Conservation (phyloP, 2,888 invertebrate genomes). For the Chelonus formosanus region DNA sequence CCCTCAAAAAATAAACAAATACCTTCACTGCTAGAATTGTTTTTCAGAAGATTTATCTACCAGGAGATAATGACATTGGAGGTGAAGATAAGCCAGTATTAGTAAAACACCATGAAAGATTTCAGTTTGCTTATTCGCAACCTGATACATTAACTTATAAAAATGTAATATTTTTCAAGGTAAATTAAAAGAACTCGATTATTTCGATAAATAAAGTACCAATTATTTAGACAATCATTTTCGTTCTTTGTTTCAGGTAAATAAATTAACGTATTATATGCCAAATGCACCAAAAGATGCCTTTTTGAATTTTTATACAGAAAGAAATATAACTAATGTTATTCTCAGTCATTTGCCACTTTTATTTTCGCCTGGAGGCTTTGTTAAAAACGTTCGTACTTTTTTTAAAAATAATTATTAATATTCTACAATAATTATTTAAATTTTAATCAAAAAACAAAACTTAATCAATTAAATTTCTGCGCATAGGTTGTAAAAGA, state of each 20-base stretch:
- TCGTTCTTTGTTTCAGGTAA: conserved; percentile 59
- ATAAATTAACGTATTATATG: conserved; percentile 73
- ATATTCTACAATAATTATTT: conserved; percentile 23
- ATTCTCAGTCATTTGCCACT: conserved; percentile 81
- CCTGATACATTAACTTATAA: conserved; percentile 71
- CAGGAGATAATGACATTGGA: conserved; percentile 98
- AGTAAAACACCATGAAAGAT: conserved; percentile 77
- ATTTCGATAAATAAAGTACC: not conserved
- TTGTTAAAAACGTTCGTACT: conserved; percentile 67
- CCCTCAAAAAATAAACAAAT: not conserved
- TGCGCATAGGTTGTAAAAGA: conserved; percentile 69
- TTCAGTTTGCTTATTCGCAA: conserved; percentile 69
- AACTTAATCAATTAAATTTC: too few relatives aligned
- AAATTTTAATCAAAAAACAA: too few relatives aligned
- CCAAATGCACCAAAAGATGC: conserved; percentile 67
- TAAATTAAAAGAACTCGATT: conserved; percentile 50
- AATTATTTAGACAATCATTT: not conserved
- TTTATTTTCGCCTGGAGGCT: conserved; percentile 67
- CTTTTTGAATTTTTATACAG: conserved; percentile 61
- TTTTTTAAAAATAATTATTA: conserved; percentile 10
- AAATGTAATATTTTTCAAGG: conserved; percentile 77
- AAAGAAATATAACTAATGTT: conserved; percentile 69
- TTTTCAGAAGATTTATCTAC: conserved; percentile 81
- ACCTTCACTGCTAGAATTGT: not conserved
- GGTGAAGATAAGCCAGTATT: conserved; percentile 85